Evolutionary conservation across 2,797 vertebrate species (phyloP), one percentile per base, ranked within the genome.

Genomic region (Pipistrellus pipistrellus): DNA sequence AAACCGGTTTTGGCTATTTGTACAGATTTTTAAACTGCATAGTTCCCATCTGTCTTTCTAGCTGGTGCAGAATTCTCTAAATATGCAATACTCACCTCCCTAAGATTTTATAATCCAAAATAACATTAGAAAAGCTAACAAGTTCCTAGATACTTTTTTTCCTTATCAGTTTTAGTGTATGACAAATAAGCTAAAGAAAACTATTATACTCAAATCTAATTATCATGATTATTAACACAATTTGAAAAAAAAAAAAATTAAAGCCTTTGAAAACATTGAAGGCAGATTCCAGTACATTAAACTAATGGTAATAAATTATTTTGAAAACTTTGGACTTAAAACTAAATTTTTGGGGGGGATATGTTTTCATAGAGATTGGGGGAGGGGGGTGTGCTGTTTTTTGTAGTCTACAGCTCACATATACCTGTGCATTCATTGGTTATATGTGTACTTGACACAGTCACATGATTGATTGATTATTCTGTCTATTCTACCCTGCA

Each of bases 11-110:
- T 38, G 38, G 38, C 38, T 80, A 48, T 73, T 66, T 95, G 66
- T 32, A 87, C 46, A 92, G 51, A 95, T 82, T 88, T 85, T 91
- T 88, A 84, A 96, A 82, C 23, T 90, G 44, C 14, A 93, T 20
- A 85, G 8, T 41, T 51, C 30, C 91, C 85, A 96, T 93, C 90
- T 96, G 93, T 88, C 83, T 93, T 88, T 88, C 76, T 88, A 77
- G 76, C 41, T 90, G 9, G 38, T 94, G 0, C 14, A 89, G 48
- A 88, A 96, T 68, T 80, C 62, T 69, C 14, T 41, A 82, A 90
- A 93, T 53, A 91, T 1, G 10, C 20, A 94, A 89, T 2, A 76
- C 13, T 85, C 32, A 80, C 15, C 23, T 88, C 64, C 23, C 23
- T 87, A 73, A 81, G 35, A 90, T 80, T 81, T 83, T 85, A 51